phyloP scores from a whole-genome alignment of 2,888 invertebrate species.

The Urechis unicinctus region DNA sequence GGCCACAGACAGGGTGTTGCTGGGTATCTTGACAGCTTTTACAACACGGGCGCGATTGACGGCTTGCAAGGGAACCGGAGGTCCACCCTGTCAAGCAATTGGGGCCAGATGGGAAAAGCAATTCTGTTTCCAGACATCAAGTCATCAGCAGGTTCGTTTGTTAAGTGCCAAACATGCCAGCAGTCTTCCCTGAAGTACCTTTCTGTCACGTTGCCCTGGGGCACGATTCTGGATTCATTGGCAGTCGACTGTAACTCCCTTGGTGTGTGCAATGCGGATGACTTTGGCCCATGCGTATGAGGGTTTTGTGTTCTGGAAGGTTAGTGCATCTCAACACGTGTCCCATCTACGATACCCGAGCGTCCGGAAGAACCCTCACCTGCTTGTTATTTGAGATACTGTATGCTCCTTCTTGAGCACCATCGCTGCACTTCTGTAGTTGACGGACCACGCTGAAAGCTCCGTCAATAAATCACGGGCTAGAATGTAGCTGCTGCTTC shows the following conservation, averaged over 20 bases:
- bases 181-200: slow-evolving; percentile 86
- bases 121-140: slow-evolving; percentile 55
- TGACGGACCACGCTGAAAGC: slow-evolving; percentile 75
- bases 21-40: neutral
- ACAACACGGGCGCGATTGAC: slow-evolving; percentile 16
- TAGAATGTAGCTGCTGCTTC: slow-evolving; percentile 76
- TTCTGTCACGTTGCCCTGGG: slow-evolving; percentile 65
- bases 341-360: slow-evolving; percentile 20
- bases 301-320: slow-evolving; percentile 46
- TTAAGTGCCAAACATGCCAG: slow-evolving; percentile 82
- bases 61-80: slow-evolving; percentile 25
- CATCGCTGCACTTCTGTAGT: slow-evolving; percentile 54
- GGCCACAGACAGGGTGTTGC: slow-evolving; percentile 57
- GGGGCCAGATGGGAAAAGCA: neutral
- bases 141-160: slow-evolving; percentile 85
- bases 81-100: slow-evolving; percentile 66
- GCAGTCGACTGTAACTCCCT: slow-evolving; percentile 49
- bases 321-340: slow-evolving; percentile 60
- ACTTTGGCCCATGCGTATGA: slow-evolving; percentile 44
- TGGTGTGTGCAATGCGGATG: slow-evolving; percentile 26
- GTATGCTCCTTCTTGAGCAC: slow-evolving; percentile 31
- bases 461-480: slow-evolving; percentile 75
- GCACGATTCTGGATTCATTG: slow-evolving; percentile 54
- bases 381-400: slow-evolving; percentile 30
- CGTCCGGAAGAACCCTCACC: slow-evolving; percentile 32